Percentiles rank a stretch among this genome's conserved stretches.
Evolutionary conservation across 1,140 invertebrate genomes (phyloP).

Genomic region (Rhyzopertha dominica): DNA sequence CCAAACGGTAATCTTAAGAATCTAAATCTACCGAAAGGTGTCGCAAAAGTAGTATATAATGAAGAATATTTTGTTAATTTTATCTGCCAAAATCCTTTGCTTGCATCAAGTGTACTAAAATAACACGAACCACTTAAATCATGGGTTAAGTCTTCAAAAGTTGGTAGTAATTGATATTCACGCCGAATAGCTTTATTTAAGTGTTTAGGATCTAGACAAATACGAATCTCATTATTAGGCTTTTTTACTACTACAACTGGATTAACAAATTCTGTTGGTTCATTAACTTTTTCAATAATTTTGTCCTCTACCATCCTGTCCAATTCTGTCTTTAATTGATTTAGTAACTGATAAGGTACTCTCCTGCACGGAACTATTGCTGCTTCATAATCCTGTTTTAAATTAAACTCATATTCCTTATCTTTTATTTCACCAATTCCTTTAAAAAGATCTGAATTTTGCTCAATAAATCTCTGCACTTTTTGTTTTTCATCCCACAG

Average conservation of each 20-base stretch:
- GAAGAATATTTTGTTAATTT: constrained; percentile 35
- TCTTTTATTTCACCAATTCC: constrained; percentile 15
- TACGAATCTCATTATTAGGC: constrained; percentile 38
- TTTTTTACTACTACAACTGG: constrained; percentile 43
- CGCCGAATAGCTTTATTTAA: constrained; percentile 45
- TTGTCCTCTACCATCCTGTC: constrained; percentile 22
- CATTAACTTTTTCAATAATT: constrained; percentile 36
- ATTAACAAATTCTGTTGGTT: constrained; percentile 46
- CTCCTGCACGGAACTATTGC: constrained; percentile 26
- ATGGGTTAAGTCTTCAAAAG: constrained; percentile 35
- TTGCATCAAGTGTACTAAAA: constrained; percentile 44
- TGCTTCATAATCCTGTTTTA: constrained; percentile 20
- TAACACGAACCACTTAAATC: constrained; percentile 33
- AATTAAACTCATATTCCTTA: too few relatives aligned
- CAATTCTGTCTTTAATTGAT: constrained; percentile 30
- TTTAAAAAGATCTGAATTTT: constrained; percentile 12
- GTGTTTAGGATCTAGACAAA: constrained; percentile 47
- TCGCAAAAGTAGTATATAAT: constrained; percentile 22
- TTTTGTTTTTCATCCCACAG: not conserved
- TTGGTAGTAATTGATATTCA: constrained; percentile 37
- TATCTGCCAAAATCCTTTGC: constrained; percentile 46
- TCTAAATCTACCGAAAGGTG: constrained; percentile 24
- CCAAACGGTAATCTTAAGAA: constrained; percentile 22
- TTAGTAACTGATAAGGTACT: constrained; percentile 32
- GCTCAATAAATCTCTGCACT: too few relatives aligned